Evolutionary conservation across 1,140 invertebrate species (phyloP).

Genomic region (Drosophila pseudoananassae): DNA sequence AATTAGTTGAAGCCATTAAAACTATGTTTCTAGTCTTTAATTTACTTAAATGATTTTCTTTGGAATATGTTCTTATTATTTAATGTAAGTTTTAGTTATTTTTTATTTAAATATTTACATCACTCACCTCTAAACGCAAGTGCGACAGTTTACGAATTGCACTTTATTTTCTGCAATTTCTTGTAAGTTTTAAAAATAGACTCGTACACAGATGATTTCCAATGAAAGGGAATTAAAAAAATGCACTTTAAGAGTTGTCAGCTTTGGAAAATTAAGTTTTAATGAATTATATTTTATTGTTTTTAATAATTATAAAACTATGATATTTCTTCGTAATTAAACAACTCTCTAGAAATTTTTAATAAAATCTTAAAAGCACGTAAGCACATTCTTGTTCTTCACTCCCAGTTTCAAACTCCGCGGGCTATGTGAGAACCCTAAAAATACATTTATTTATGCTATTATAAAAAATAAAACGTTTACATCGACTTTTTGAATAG

Average conservation of each 20-base stretch:
- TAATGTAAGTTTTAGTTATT: neutral
- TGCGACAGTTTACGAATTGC: constrained; percentile 30
- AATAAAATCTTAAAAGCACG: too few species aligned
- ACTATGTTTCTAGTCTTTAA: neutral
- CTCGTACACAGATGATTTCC: constrained; percentile 39
- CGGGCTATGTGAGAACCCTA: too few species aligned
- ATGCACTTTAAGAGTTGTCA: constrained; percentile 30
- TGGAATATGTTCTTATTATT: neutral
- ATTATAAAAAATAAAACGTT: too few species aligned
- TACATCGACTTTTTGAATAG: too few species aligned
- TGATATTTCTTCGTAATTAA: too few species aligned
- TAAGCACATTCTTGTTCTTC: too few species aligned
- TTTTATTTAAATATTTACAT: neutral
- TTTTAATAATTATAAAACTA: neutral
- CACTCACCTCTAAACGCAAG: constrained; percentile 28
- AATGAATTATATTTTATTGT: neutral
- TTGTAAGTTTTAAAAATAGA: constrained; percentile 66
- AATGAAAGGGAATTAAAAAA: constrained; percentile 16
- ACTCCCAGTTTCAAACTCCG: too few species aligned
- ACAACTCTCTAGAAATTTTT: too few species aligned
- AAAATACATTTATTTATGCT: too few species aligned
- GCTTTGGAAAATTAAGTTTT: neutral
- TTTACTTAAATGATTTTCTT: neutral
- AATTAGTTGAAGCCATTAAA: constrained; percentile 8
- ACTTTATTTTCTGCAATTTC: constrained; percentile 42